Base-by-base conservation (phyloP, 2,888 invertebrate species). In the Mystacides longicornis region DNA sequence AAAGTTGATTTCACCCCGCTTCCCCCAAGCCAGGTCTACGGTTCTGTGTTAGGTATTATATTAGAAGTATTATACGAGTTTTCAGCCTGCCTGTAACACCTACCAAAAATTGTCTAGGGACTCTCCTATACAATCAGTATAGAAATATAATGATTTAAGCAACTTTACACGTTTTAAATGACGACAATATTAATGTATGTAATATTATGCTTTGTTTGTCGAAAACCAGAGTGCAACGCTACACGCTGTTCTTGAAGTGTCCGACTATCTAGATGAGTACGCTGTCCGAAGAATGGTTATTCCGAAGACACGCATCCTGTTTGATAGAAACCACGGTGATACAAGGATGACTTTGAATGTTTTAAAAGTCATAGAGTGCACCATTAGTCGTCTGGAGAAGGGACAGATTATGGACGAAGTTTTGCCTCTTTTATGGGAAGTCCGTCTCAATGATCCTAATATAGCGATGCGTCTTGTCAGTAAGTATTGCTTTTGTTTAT, bases 391-490 rank as follows among this genome's bases (percentile, higher is more conserved):
- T 63, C 78, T 96, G 63, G 94, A 96, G 64, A 86, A 89, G 66
- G 82, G 83, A 56, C 89, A 93, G 71, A 89, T 96, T 56, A 82
- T 93, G 64, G 94, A 94, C 65, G 89, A 93, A 65, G 90, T 96
- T 47, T 80, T 96, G 62, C 95, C 95, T 1, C 81, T 96, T 62
- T 78, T 97, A 27, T 87, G 89, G 67, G 87, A 88, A 64, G 89
- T 94, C 64, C 83, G 88, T 60, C 81, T 93, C 49, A 86, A 86
- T 62, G 94, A 96, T 70, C 89, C 94, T 7, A 90, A 93, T 67
- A 87, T 95, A 64, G 85, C 92, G 62, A 81, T 88, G 69, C 85
- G 92, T 70, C 88, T 94, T 69, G 92, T 95, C 73, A 88, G 96
- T 96, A 83, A 91, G 93, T 92, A 76, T 60, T 54, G 21, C 23